Evolutionary conservation across 2,797 vertebrate species (phyloP).

Genomic region (Typhlichthys subterraneus): DNA sequence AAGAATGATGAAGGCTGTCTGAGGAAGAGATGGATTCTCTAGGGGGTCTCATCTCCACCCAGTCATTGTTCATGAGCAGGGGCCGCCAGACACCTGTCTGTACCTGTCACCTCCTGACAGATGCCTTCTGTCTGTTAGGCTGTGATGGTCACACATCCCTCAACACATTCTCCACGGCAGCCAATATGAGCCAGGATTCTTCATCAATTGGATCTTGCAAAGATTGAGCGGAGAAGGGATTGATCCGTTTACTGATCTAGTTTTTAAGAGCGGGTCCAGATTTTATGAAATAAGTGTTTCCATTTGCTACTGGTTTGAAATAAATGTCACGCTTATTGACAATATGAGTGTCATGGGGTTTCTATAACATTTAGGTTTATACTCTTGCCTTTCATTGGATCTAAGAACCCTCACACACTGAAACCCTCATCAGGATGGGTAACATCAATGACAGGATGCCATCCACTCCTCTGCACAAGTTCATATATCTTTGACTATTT

Average conservation of each 20-base stretch:
- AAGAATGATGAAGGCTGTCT: constrained; percentile 63
- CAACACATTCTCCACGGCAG: constrained; percentile 28
- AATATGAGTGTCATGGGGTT: background rate
- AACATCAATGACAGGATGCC: no score
- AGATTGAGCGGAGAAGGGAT: constrained; percentile 6
- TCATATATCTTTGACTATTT: no score
- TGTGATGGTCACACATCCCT: constrained; percentile 38
- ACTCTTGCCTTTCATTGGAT: no score
- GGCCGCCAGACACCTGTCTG: constrained; percentile 64
- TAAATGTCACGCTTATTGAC: background rate
- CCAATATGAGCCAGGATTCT: constrained; percentile 18
- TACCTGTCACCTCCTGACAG: constrained; percentile 65
- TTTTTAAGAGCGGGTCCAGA: constrained; percentile 5
- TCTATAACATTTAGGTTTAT: no score
- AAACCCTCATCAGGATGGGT: background rate
- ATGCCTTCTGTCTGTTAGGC: constrained; percentile 61
- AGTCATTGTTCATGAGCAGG: constrained; percentile 65
- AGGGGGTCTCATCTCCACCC: constrained; percentile 49
- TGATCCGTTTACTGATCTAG: constrained; percentile 19
- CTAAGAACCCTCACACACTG: background rate
- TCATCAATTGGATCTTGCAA: background rate
- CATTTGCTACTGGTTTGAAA: background rate
- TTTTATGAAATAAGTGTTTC: no score
- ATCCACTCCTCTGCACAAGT: no score
- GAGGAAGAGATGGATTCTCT: constrained; percentile 61